Conservation (phyloP, 1,140 invertebrate species). For the Araneus ventricosus region DNA sequence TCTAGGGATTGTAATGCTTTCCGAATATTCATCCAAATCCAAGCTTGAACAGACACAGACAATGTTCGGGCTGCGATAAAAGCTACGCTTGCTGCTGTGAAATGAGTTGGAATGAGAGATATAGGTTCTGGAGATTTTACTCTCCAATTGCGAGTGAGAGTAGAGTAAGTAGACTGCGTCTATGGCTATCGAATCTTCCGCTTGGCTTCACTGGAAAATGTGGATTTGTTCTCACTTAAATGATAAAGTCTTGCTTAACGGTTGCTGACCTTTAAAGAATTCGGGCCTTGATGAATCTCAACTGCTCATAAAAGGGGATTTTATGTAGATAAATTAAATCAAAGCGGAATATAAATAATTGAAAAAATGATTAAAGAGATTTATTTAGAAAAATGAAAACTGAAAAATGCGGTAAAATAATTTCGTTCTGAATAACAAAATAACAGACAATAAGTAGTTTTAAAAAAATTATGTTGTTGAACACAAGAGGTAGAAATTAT, state of each 20-base stretch:
- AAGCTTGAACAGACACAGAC: not conserved
- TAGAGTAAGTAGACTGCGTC: not conserved
- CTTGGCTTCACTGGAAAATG: not conserved
- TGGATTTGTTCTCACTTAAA: not conserved
- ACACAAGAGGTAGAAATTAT: no score
- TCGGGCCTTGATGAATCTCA: no score
- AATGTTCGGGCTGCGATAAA: not conserved
- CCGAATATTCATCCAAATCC: not conserved
- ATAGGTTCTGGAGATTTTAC: not conserved
- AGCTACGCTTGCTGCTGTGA: not conserved
- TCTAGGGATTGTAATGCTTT: conserved; percentile 11
- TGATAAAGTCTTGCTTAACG: not conserved
- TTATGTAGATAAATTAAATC: no score
- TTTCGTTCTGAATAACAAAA: no score
- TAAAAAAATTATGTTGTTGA: no score
- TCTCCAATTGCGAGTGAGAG: not conserved
- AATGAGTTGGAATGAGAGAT: conserved; percentile 8
- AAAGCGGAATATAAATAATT: no score
- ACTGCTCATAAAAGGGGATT: no score
- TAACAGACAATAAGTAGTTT: no score
- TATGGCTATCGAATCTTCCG: not conserved
- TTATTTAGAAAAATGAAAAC: no score
- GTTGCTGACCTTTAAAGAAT: not conserved
- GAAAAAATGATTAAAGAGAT: no score
- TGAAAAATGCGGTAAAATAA: no score